Conservation (phyloP, 2,888 invertebrate species). For the Meloe dianella region DNA sequence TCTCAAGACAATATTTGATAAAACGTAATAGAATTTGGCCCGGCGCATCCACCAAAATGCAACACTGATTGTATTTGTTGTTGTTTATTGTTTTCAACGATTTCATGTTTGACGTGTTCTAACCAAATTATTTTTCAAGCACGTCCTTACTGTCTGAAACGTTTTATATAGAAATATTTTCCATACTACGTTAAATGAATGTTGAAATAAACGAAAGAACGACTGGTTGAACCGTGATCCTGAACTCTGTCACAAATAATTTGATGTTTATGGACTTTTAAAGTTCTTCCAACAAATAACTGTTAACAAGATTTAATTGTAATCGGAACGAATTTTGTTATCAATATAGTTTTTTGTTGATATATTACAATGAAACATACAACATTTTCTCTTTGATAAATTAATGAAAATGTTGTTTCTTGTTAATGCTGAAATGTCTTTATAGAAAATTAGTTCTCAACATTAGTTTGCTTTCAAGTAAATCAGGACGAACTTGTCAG, state of each 20-base stretch:
- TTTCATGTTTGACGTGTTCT: too few relatives aligned
- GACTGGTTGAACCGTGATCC: too few relatives aligned
- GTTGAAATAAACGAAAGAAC: too few relatives aligned
- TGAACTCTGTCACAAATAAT: too few relatives aligned
- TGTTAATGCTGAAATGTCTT: not conserved
- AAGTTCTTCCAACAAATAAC: too few relatives aligned
- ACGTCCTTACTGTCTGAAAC: too few relatives aligned
- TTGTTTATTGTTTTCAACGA: not conserved
- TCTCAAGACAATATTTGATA: not conserved
- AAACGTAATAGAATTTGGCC: slow-evolving; percentile 19
- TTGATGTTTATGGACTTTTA: too few relatives aligned
- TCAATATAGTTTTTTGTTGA: not conserved
- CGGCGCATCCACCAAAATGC: slow-evolving; percentile 29
- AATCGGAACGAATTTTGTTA: not conserved
- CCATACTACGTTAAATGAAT: too few relatives aligned
- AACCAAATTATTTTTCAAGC: too few relatives aligned
- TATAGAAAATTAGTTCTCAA: not conserved
- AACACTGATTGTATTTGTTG: too few relatives aligned
- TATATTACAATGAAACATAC: not conserved
- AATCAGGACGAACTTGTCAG: slow-evolving; percentile 8
- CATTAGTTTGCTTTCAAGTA: slow-evolving; percentile 13
- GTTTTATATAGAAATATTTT: too few relatives aligned
- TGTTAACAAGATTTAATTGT: too few relatives aligned
- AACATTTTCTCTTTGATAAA: not conserved
- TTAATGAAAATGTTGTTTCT: not conserved